Conservation (phyloP, 2,797 vertebrate species). For the Danio kyathit region DNA sequence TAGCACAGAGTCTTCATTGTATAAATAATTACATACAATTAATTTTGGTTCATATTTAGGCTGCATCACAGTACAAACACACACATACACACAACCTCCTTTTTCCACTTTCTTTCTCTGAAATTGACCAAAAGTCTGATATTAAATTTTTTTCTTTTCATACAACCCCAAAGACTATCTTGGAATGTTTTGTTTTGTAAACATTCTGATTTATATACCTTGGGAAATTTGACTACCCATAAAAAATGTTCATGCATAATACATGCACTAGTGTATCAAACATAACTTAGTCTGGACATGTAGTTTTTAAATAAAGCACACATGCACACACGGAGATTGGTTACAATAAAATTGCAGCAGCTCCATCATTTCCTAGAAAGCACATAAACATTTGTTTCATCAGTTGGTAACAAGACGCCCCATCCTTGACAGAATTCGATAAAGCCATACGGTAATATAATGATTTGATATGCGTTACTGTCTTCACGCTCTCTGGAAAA, state of each 20-base stretch:
- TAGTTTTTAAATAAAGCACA: slow-evolving; percentile 41
- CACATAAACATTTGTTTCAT: slow-evolving; percentile 62
- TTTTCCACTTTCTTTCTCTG: too few relatives aligned
- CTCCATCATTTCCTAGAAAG: slow-evolving; percentile 49
- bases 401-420: slow-evolving; percentile 51
- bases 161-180: neutral
- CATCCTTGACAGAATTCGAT: slow-evolving; percentile 59
- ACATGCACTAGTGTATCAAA: slow-evolving; percentile 25
- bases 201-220: slow-evolving; percentile 13
- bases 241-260: slow-evolving; percentile 20
- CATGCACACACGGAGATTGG: slow-evolving; percentile 2
- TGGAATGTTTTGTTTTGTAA: neutral
- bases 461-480: slow-evolving; percentile 55
- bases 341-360: slow-evolving; percentile 57
- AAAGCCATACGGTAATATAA: slow-evolving; percentile 60
- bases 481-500: slow-evolving; percentile 50
- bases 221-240: slow-evolving; percentile 16
- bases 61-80: too few relatives aligned
- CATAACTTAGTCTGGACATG: slow-evolving; percentile 41
- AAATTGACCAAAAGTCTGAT: neutral
- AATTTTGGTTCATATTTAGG: too few relatives aligned
- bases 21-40: too few relatives aligned
- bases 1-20: too few relatives aligned
- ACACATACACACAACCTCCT: too few relatives aligned
- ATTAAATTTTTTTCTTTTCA: neutral